Evolutionary conservation across 1,140 invertebrate genomes (phyloP), one percentile per base, ranked within the genome.

Genomic region (Danaus plexippus): DNA sequence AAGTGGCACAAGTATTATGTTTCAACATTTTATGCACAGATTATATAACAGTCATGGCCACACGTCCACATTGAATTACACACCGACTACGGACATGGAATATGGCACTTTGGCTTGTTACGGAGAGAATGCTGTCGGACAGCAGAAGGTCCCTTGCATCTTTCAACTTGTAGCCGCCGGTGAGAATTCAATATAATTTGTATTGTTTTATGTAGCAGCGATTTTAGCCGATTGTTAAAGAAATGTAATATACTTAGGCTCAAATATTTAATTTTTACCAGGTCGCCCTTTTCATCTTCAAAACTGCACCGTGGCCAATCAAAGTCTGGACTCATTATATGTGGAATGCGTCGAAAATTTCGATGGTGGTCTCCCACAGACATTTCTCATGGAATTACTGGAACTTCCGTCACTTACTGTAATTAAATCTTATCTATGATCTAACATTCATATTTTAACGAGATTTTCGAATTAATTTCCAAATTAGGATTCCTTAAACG

Each of bases 241-340:
- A 32, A 32, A 32, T 7, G 22, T 32, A 32, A 32, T 32, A 32
- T 32, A 32, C 22, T 32, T 32, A 32, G 0, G 22, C 4, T 32
- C 22, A 32, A 32, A 32, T 32, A 32, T 66, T 60, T 67, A 45
- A 57, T 79, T 87, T 63, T 47, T 10, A 41, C 9, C 88, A 92
- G 95, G 95, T 66, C 92, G 94, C 22, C 96, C 96, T 9, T 95
- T 96, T 72, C 91, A 94, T 32, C 88, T 96, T 43, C 90, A 94
- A 63, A 97, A 97, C 82, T 97, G 96, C 80, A 92, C 92, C n/a
- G 89, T 96, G n/a, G 90, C 92, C 52, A 97, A 97, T 80, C 94
- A 95, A 74, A 96, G 94, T 47, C 90, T 92, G 55, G 94, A 96
- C 67, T 93, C 94, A 0, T 70, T 96, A 51, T 89, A 92, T 71